Evolutionary conservation across 2,797 vertebrate species (phyloP), one percentile per base, ranked within the genome.

Genomic region (Choloepus didactylus): DNA sequence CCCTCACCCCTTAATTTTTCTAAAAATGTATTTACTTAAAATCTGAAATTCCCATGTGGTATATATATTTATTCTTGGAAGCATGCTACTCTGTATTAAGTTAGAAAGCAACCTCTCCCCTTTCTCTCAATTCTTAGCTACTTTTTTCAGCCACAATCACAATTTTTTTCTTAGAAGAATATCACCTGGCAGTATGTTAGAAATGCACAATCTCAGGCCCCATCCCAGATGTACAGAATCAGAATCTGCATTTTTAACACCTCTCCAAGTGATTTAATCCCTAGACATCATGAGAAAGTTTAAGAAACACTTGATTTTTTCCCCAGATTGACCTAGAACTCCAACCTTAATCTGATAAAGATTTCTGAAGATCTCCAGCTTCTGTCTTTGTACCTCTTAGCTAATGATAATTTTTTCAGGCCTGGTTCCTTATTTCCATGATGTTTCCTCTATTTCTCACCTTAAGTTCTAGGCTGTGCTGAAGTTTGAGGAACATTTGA

Each of bases 381-480:
- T 85, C 60, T 92, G 19, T 41, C 27, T 93, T 93, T 25, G 5
- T 94, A 19, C 62, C 31, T 82, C 77, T 87, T 92, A 89, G 66
- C 38, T 79, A 35, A 66, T 91, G 19, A 66, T 29, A 81, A 21
- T 88, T 88, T 73, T 51, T 15, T 85, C 31, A 72, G 14, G 18
- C 75, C 66, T 94, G 21, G 27, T 75, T 84, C 35, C 76, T 80
- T 83, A 59, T 91, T 95, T 85, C 87, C 38, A 54, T 67, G 21
- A 79, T 69, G 59, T 94, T 93, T 91, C 62, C 62, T 88, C 41
- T 51, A 86, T 95, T 91, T 91, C 69, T 93, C 35, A 80, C 73
- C 49, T 5, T 83, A 66, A 23, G 12, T 82, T 91, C 23, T 72
- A 25, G 38, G 8, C 31, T 27, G n/a, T 86, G 12, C 25, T 69